These are phyloP conservation scores for Eptesicus fuscus DNA, from an alignment of 2,113 vertebrate species.

Conservation along the genomic window DNA sequence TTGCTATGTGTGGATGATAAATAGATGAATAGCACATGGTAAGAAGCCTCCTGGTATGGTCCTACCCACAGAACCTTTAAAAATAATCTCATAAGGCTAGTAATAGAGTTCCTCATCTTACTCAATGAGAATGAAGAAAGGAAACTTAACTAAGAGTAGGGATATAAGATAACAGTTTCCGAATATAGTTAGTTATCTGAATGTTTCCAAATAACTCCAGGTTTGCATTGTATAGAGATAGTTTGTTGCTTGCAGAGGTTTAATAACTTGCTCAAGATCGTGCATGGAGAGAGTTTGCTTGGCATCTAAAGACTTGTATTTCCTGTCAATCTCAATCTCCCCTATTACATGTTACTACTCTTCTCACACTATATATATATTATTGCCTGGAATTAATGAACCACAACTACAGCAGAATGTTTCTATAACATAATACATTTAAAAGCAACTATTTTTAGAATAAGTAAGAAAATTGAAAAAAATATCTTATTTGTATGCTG, in stretches of 20 bases:
- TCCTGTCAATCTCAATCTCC: not conserved
- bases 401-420: not conserved
- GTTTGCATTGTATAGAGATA: not conserved
- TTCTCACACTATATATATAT: not conserved
- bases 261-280: not conserved
- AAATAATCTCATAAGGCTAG: not conserved
- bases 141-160: not conserved
- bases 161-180: not conserved
- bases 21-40: not conserved
- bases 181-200: not conserved
- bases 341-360: not conserved
- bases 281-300: not conserved
- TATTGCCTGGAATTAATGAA: not conserved
- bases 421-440: not conserved
- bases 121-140: not conserved
- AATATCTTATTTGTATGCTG: constrained; percentile 68
- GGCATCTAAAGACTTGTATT: not conserved
- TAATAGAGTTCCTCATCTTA: not conserved
- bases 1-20: not conserved
- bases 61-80: not conserved
- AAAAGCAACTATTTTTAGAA: not conserved
- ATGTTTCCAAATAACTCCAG: not conserved
- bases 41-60: not conserved
- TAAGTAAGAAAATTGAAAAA: not conserved
- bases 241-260: not conserved